phyloP scores from a whole-genome alignment of 2,888 invertebrate genomes.

The Mechanitis mazaeus region DNA sequence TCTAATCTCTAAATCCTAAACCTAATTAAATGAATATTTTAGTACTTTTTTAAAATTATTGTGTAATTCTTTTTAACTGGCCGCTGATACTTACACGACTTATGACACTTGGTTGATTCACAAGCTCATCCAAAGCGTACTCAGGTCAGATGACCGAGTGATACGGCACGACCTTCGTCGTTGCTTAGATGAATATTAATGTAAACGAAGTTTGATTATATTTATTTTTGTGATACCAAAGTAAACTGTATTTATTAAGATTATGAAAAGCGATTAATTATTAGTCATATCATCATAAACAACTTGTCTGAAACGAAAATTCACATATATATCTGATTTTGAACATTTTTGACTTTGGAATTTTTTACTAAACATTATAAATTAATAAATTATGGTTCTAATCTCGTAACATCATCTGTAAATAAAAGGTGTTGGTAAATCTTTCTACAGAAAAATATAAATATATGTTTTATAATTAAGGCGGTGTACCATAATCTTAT shows the following conservation, averaged over 20 bases:
- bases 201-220: constrained; percentile 23
- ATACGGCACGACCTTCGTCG: constrained; percentile 55
- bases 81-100: constrained; percentile 14
- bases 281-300: constrained; percentile 4
- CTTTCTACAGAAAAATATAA: no score
- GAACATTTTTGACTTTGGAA: no score
- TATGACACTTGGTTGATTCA: constrained; percentile 17
- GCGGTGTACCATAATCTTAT: no score
- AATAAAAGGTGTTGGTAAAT: no score
- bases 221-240: constrained; percentile 15
- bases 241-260: constrained; percentile 10
- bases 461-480: no score
- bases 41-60: not conserved
- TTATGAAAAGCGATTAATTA: not conserved
- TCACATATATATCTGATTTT: no score
- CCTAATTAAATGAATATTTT: not conserved
- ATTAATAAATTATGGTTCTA: no score
- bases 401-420: no score
- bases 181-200: constrained; percentile 43
- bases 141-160: constrained; percentile 50
- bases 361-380: no score
- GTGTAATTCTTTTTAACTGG: not conserved
- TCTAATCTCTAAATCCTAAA: no score
- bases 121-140: constrained; percentile 22
- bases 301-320: not conserved